Evolutionary conservation across 2,888 invertebrate genomes (phyloP).

Genomic region (Standfussiana lucernea): DNA sequence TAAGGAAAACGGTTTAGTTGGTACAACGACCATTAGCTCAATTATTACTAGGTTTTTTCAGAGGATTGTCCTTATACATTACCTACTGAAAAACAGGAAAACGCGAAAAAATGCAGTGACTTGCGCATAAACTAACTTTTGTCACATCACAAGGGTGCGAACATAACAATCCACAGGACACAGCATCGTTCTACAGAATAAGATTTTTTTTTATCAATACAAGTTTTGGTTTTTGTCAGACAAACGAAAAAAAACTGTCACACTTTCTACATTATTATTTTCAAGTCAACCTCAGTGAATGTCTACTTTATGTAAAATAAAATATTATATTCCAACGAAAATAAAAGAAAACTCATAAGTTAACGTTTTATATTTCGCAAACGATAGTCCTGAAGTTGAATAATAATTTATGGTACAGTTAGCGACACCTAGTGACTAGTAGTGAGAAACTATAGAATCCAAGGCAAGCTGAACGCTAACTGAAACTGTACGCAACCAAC

Average conservation of each 20-base stretch:
- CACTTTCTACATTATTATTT: not conserved
- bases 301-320: not conserved
- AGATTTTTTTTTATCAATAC: not conserved
- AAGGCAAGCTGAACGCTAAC: not conserved
- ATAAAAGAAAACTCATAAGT: not conserved
- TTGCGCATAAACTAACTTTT: not conserved
- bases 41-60: conserved; percentile 26
- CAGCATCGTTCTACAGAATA: not conserved
- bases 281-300: not conserved
- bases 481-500: not conserved
- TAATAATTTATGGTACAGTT: conserved; percentile 11
- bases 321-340: not conserved
- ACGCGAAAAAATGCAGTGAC: not conserved
- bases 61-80: conserved; percentile 20
- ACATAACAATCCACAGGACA: not conserved
- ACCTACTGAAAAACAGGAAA: conserved; percentile 41
- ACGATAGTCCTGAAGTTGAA: not conserved
- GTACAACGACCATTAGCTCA: conserved; percentile 16
- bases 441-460: conserved; percentile 4
- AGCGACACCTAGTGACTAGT: conserved; percentile 62
- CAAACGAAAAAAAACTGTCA: not conserved
- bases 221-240: not conserved
- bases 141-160: not conserved
- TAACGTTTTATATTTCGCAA: not conserved
- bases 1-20: conserved; percentile 45